A percentile compares a stretch with the other conserved stretches of the same genome.
Evolutionary conservation across 2,113 vertebrate genomes (phyloP).

Genomic region (Tricholaema leucomelas): DNA sequence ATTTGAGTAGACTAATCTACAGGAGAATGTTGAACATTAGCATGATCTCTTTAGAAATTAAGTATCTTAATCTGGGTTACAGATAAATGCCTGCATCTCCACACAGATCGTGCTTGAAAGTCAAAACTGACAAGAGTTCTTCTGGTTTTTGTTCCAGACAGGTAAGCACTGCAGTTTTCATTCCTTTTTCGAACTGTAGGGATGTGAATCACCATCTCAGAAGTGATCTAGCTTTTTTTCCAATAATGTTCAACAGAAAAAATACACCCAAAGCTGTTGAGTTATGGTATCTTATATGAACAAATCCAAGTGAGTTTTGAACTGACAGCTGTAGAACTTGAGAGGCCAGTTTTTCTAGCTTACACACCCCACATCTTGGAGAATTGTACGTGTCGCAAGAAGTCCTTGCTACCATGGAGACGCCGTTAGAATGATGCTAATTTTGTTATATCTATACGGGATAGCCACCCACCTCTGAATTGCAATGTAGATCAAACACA

Average conservation of each 20-base stretch:
- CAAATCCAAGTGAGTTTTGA: background rate
- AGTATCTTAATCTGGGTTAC: background rate
- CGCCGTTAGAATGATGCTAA: background rate
- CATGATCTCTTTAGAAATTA: background rate
- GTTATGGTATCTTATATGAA: background rate
- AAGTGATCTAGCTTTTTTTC: background rate
- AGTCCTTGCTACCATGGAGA: background rate
- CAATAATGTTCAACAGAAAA: background rate
- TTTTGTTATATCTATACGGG: background rate
- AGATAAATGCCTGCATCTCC: background rate
- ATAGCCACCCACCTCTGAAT: background rate
- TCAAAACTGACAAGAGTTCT: background rate
- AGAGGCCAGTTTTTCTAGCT: background rate
- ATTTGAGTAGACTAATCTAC: background rate
- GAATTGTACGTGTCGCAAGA: background rate
- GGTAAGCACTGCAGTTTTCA: background rate
- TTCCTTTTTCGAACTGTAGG: background rate
- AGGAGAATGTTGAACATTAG: background rate
- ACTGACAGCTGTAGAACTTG: background rate
- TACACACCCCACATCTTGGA: rapidly evolving
- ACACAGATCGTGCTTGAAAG: background rate
- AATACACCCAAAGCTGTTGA: background rate
- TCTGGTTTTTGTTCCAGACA: background rate
- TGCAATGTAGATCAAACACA: background rate
- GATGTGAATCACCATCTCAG: background rate